phyloP scores from a whole-genome alignment of 2,888 invertebrate genomes.

The Acanthacorydalis orientalis region DNA sequence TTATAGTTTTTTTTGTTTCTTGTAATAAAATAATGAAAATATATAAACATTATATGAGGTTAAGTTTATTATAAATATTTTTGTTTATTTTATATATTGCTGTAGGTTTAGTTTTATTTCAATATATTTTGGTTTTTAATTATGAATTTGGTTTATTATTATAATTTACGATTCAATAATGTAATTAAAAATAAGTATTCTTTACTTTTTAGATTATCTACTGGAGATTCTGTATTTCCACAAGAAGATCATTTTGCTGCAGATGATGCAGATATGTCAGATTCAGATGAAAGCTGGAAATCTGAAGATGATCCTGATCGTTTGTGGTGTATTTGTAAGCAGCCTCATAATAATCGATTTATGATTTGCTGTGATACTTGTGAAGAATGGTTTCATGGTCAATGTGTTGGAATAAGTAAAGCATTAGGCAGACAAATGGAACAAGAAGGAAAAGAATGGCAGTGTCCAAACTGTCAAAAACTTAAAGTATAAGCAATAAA shows the following conservation, averaged over 20 bases:
- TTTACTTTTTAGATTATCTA: too few relatives aligned
- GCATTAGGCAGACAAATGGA: constrained; percentile 88
- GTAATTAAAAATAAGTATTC: too few relatives aligned
- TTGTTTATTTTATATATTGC: too few relatives aligned
- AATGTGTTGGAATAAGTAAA: constrained; percentile 85
- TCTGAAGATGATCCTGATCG: constrained; percentile 90
- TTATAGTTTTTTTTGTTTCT: too few relatives aligned
- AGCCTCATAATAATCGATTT: constrained; percentile 87
- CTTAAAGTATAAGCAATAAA: constrained; percentile 19
- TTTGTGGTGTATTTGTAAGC: constrained; percentile 89
- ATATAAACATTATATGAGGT: too few relatives aligned
- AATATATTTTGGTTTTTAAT: too few relatives aligned
- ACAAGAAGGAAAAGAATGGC: constrained; percentile 72
- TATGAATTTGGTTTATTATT: too few relatives aligned
- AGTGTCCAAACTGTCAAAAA: constrained; percentile 67
- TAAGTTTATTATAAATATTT: too few relatives aligned
- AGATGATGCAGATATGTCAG: constrained; percentile 33
- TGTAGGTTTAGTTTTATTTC: too few relatives aligned
- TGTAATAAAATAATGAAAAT: too few relatives aligned
- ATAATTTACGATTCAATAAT: too few relatives aligned
- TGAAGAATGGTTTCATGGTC: constrained; percentile 97
- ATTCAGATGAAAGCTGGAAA: constrained; percentile 47
- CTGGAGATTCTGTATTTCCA: too few relatives aligned
- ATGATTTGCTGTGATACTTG: constrained; percentile 96
- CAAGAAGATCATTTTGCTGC: constrained; percentile 22